These are phyloP conservation scores for Talpa occidentalis DNA, from an alignment of 2,113 vertebrate species.

Conservation along the genomic window DNA sequence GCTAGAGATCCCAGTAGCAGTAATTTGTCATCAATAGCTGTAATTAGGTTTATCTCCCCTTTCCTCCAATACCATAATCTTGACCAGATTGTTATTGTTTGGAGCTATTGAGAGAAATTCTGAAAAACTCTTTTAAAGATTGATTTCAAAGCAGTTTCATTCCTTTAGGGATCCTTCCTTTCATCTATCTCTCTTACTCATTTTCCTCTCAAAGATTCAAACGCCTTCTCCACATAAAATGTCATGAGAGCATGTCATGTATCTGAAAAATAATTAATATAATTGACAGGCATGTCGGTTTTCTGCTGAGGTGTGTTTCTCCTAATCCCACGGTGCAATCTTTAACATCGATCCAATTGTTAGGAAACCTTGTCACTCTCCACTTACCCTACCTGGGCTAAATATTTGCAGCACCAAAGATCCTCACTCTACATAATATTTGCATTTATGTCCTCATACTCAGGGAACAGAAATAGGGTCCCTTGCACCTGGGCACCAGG, in stretches of 20 bases:
- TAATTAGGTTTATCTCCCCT: slow-evolving; percentile 76
- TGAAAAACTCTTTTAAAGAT: slow-evolving; percentile 53
- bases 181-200: background rate
- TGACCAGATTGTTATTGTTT: slow-evolving; percentile 61
- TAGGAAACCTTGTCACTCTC: slow-evolving; percentile 60
- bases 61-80: slow-evolving; percentile 67
- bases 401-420: background rate
- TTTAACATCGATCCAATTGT: slow-evolving; percentile 74
- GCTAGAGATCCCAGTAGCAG: slow-evolving; percentile 35
- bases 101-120: slow-evolving; percentile 50
- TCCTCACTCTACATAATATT: background rate
- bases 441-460: background rate
- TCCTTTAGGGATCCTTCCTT: background rate
- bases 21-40: slow-evolving; percentile 71
- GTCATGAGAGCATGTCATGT: slow-evolving; percentile 61
- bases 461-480: background rate
- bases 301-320: slow-evolving; percentile 72
- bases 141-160: slow-evolving; percentile 1
- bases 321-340: slow-evolving; percentile 67
- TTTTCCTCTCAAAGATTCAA: slow-evolving; percentile 66
- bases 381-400: background rate
- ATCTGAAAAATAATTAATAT: slow-evolving; percentile 68
- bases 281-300: slow-evolving; percentile 71
- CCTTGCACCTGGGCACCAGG: background rate
- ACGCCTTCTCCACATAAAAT: slow-evolving; percentile 41